Evolutionary conservation across 2,797 vertebrate species (phyloP).

Genomic region (Selene dorsalis): DNA sequence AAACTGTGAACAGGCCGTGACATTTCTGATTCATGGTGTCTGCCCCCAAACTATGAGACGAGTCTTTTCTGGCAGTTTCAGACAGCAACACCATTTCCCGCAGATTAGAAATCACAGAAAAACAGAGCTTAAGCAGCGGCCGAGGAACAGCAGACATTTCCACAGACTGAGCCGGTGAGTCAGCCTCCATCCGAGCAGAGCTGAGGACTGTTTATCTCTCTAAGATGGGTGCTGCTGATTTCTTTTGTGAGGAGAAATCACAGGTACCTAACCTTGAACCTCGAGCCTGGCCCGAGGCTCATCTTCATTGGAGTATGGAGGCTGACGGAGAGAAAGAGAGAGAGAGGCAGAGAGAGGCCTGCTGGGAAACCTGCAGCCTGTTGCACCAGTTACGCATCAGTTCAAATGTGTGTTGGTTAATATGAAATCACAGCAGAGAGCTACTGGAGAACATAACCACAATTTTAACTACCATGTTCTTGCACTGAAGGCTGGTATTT

Average conservation of each 20-base stretch:
- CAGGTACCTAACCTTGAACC: slow-evolving; percentile 68
- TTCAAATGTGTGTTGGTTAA: slow-evolving; percentile 34
- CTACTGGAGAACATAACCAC: slow-evolving; percentile 16
- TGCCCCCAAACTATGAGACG: slow-evolving; percentile 27
- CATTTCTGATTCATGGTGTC: slow-evolving; percentile 52
- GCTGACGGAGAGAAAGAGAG: slow-evolving; percentile 8
- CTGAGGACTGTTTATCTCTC: slow-evolving; percentile 70
- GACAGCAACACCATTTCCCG: slow-evolving; percentile 46
- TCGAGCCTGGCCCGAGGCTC: slow-evolving; percentile 64
- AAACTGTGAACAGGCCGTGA: slow-evolving; percentile 42
- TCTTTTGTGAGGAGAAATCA: slow-evolving; percentile 65
- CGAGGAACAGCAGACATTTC: slow-evolving; percentile 67
- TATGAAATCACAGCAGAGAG: slow-evolving; percentile 38
- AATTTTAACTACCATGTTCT: neutral
- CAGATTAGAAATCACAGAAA: slow-evolving; percentile 60
- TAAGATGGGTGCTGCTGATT: slow-evolving; percentile 75
- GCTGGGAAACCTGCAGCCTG: slow-evolving; percentile 51
- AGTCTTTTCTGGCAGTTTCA: slow-evolving; percentile 38
- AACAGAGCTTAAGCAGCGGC: slow-evolving; percentile 48
- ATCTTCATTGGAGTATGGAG: slow-evolving; percentile 61
- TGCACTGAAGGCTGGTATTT: slow-evolving; percentile 6
- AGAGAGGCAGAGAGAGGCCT: slow-evolving; percentile 26
- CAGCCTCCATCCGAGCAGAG: slow-evolving; percentile 66
- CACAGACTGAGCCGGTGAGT: slow-evolving; percentile 68
- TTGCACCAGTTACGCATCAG: slow-evolving; percentile 34